These are phyloP conservation scores for Bombus balteatus DNA, from an alignment of 1,140 invertebrate genomes.

Conservation along the genomic window DNA sequence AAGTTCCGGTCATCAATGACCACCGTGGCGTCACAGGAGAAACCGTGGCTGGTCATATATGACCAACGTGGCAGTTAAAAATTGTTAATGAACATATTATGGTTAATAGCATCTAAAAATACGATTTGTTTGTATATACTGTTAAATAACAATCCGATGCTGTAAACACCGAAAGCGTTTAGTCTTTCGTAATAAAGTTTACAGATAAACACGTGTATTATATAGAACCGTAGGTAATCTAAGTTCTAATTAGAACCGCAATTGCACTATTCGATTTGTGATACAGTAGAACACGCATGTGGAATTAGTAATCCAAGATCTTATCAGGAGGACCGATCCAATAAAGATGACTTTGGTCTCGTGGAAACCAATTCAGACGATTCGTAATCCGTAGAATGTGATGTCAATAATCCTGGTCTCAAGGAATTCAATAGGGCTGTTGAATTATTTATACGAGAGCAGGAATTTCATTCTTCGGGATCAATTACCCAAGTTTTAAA, in stretches of 20 bases:
- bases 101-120: no score
- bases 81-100: no score
- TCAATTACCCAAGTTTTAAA: background rate
- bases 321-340: background rate
- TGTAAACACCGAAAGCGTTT: no score
- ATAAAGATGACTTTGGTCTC: background rate
- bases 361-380: background rate
- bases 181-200: no score
- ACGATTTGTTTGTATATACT: no score
- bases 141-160: no score
- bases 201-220: no score
- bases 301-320: background rate
- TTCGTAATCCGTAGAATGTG: background rate
- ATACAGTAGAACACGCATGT: background rate
- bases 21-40: no score
- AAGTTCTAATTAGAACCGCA: background rate
- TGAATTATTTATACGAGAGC: constrained; percentile 2
- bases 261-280: background rate
- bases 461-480: background rate
- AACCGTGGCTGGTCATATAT: no score
- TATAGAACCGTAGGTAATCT: no score
- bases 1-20: no score
- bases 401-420: background rate
- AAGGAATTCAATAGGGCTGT: background rate
- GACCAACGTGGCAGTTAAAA: no score